Conservation (phyloP, 2,113 vertebrate genomes). For the Caranx melampygus region DNA sequence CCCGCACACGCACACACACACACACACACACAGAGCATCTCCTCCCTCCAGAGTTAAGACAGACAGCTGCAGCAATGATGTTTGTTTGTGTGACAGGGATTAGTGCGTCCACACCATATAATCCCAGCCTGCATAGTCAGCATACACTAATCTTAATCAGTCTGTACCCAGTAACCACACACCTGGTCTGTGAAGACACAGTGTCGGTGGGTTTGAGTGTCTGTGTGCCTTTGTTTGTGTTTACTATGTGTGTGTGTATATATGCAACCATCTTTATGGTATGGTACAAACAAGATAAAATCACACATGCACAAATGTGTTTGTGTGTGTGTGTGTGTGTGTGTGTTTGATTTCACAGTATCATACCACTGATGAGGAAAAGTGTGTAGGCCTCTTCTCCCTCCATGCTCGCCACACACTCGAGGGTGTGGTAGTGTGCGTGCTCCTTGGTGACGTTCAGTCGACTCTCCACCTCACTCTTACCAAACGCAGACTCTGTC, state of each 20-base stretch:
- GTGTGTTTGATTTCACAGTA: not conserved
- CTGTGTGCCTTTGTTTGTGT: constrained; percentile 1
- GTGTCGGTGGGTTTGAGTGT: constrained; percentile 33
- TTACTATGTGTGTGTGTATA: not conserved
- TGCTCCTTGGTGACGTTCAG: constrained; percentile 88
- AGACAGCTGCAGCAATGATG: constrained; percentile 72
- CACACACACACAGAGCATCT: constrained; percentile 9
- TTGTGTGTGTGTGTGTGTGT: constrained; percentile 12
- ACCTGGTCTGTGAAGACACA: constrained; percentile 47
- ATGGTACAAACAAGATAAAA: not conserved
- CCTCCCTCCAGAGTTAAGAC: constrained; percentile 22
- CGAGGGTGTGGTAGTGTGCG: constrained; percentile 87
- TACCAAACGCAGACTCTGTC: constrained; percentile 87
- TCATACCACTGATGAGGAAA: constrained; percentile 90
- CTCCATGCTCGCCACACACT: constrained; percentile 90
- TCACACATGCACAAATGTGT: not conserved
- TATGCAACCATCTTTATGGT: not conserved
- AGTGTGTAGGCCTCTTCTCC: constrained; percentile 88
- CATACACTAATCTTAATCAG: constrained; percentile 77
- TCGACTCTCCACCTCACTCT: constrained; percentile 90
- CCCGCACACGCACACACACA: not conserved
- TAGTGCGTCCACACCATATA: constrained; percentile 67
- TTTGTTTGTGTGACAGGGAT: constrained; percentile 70
- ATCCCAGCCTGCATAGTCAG: constrained; percentile 77
- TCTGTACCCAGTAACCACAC: constrained; percentile 69